Evolutionary conservation across 37 sponge, comb jelly and placozoan species (phyloP), one percentile per base, ranked within the genome.

Genomic region (Oscarella lobularis): DNA sequence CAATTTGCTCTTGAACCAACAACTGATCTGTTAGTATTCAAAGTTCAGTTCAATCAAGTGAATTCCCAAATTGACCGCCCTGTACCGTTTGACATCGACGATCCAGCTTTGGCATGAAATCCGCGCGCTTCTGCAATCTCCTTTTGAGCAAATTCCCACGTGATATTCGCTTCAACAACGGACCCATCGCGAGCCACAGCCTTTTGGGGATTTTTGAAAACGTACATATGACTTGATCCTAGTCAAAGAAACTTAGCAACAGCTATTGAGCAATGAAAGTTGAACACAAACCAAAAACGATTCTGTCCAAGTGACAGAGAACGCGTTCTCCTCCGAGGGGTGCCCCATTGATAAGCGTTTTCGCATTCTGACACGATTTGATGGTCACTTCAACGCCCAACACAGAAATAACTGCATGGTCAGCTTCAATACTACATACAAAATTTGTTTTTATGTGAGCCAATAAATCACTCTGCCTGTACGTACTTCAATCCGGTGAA

Each of bases 91-190:
- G 67, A 38, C 2, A 81, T 39, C 27, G 40, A 2, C 29, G 48
- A 67, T 20, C 39, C 67, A 2, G 32, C 76, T n/a, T 73, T 73
- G 20, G 66, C 36, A 32, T 35, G 37, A 20, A 81, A 81, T 2
- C 81, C 81, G n/a, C 60, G 40, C 5, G 66, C 67, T 27, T 75
- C 74, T 14, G 81, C 81, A 33, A 81, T 76, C 39, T 81, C 81
- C 39, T 81, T 78, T 75, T 81, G 81, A 35, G 81, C 81, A 65
- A 78, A 81, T 40, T 81, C 76, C 76, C 76, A 81, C 3, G 81
- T 72, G 30, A 81, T 76, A 36, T 79, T 74, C 39, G 75, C 39
- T 67, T 81, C 72, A 35, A 75, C 75, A 65, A 78, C 67, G 33
- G 75, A 39, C 67, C 68, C 67, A n/a, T 81, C 81, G 5, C 33